A percentile compares a stretch with the other conserved stretches of the same genome.
phyloP scores from a whole-genome alignment of 2,888 invertebrate genomes.

The Cephonodes hylas region DNA sequence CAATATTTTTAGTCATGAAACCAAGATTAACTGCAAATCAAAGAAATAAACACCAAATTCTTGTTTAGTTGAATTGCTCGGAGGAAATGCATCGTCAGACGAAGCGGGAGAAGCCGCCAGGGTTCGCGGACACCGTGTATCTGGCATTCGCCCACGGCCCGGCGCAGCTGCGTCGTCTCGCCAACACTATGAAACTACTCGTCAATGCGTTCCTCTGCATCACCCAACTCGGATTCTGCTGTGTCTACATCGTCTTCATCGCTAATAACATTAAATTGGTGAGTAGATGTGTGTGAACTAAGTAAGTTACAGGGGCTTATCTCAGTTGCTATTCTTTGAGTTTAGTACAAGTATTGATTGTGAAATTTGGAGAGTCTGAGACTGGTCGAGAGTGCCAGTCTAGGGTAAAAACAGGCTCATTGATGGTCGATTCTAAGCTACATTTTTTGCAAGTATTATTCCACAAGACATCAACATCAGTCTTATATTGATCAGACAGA shows the following conservation, averaged over 20 bases:
- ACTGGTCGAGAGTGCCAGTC: no score
- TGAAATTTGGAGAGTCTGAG: no score
- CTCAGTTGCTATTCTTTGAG: no score
- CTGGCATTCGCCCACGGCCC: constrained; percentile 90
- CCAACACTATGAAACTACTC: constrained; percentile 83
- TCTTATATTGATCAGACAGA: no score
- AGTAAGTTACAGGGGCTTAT: no score
- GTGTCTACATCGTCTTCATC: constrained; percentile 97
- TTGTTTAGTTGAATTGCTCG: constrained; percentile 84
- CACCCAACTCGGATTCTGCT: constrained; percentile 99
- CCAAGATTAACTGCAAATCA: no score
- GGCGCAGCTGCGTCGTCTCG: constrained; percentile 79
- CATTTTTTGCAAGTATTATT: no score
- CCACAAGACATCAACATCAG: no score
- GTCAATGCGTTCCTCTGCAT: constrained; percentile 94
- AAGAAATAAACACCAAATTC: no score
- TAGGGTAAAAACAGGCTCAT: no score
- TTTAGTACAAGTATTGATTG: neutral
- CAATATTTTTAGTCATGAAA: no score
- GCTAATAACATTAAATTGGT: constrained; percentile 92
- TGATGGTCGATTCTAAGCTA: no score
- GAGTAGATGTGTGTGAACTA: constrained; percentile 26
- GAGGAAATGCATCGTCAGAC: constrained; percentile 83
- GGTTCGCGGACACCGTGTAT: constrained; percentile 92
- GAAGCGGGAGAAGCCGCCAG: constrained; percentile 80